A percentile compares a stretch with the other conserved stretches of the same genome.
phyloP scores from a whole-genome alignment of 2,113 vertebrate species.

The Emydura subglobosa region DNA sequence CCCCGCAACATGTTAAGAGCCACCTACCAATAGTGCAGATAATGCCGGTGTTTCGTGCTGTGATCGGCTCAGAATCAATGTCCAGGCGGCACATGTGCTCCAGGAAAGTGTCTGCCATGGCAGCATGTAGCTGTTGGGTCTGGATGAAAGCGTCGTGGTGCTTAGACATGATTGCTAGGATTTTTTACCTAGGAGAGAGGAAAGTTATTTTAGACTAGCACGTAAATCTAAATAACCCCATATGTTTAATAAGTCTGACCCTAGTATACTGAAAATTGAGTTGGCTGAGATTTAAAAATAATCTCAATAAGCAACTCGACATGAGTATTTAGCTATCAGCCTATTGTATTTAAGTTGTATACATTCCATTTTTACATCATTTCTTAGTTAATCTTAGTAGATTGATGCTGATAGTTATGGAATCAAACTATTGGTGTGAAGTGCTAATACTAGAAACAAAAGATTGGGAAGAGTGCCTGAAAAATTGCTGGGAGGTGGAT shows the following conservation, averaged over 20 bases:
- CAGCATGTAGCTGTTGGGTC: constrained; percentile 93
- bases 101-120: constrained; percentile 94
- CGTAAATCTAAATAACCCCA: background rate
- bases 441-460: background rate
- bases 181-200: constrained; percentile 33
- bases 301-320: background rate
- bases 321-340: background rate
- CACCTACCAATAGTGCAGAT: constrained; percentile 96
- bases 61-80: constrained; percentile 93
- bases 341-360: background rate
- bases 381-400: background rate
- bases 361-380: background rate
- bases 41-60: constrained; percentile 96
- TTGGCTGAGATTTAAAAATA: background rate
- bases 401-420: background rate
- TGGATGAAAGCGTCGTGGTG: constrained; percentile 90
- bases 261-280: background rate
- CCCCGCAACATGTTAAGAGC: background rate
- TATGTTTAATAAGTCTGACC: background rate
- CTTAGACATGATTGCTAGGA: constrained; percentile 80
- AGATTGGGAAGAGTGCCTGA: background rate
- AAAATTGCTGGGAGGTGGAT: background rate
- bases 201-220: background rate
- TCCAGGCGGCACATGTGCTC: constrained; percentile 98
- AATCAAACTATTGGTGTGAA: background rate